A percentile compares a stretch with the other conserved stretches of the same genome.
Evolutionary conservation across 2,797 vertebrate species (phyloP).

Genomic region (Moxostoma hubbsi): DNA sequence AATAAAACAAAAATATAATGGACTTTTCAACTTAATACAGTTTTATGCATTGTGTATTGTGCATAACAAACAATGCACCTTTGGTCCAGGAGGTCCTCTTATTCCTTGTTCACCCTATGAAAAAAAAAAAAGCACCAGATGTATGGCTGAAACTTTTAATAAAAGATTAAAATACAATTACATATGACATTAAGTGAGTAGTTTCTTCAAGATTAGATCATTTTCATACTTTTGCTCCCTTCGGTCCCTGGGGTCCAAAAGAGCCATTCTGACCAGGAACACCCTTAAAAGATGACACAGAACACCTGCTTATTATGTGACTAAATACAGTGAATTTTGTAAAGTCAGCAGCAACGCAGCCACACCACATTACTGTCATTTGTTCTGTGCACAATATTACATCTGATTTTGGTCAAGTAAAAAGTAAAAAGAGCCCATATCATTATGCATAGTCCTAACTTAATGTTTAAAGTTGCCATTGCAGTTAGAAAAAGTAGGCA

Average conservation of each 20-base stretch:
- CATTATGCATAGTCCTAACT: no score
- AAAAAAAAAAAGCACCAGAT: conserved; percentile 15
- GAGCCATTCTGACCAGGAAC: conserved; percentile 38
- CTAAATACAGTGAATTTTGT: not conserved
- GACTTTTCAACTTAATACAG: not conserved
- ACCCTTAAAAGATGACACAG: conserved; percentile 30
- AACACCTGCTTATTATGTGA: not conserved
- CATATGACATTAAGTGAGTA: not conserved
- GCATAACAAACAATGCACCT: conserved; percentile 73
- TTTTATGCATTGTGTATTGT: not conserved
- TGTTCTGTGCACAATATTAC: no score
- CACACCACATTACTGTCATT: not conserved
- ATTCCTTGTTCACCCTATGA: conserved; percentile 84
- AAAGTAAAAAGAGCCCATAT: not conserved
- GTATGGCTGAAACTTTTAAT: not conserved
- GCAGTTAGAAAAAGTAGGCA: conserved; percentile 41
- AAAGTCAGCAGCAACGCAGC: not conserved
- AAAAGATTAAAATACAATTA: not conserved
- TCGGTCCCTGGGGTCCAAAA: conserved; percentile 71
- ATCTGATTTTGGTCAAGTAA: not conserved
- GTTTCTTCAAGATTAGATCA: not conserved
- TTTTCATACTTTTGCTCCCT: conserved; percentile 79
- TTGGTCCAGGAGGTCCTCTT: conserved; percentile 80
- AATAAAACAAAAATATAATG: not conserved
- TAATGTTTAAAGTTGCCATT: conserved; percentile 1